phyloP scores from a whole-genome alignment of 2,888 invertebrate species.

The Pammene fasciana region DNA sequence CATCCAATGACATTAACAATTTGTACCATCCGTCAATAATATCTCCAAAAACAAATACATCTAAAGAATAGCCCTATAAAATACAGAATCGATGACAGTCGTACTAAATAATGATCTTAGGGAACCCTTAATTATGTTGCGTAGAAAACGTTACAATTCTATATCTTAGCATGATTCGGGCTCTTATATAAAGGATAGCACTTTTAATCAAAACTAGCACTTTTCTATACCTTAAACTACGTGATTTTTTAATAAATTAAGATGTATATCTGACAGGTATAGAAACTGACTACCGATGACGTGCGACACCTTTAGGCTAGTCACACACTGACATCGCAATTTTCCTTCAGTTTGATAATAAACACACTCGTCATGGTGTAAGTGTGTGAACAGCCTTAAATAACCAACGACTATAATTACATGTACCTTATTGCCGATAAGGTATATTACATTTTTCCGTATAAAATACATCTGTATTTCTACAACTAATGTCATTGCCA shows the following conservation, averaged over 20 bases:
- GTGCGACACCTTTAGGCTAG: conserved; percentile 2
- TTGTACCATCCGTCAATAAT: conserved; percentile 37
- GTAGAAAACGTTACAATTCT: conserved; percentile 32
- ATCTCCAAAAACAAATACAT: conserved; percentile 37
- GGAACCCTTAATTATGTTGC: conserved; percentile 34
- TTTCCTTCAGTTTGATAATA: not conserved
- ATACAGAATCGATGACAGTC: conserved; percentile 37
- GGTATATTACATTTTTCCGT: conserved; percentile 33
- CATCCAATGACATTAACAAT: conserved; percentile 40
- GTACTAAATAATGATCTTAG: conserved; percentile 34
- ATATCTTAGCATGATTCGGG: conserved; percentile 16
- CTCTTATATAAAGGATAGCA: conserved; percentile 15
- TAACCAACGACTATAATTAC: conserved; percentile 18
- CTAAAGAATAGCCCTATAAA: conserved; percentile 40
- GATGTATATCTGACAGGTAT: conserved; percentile 11
- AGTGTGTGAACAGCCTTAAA: conserved; percentile 1
- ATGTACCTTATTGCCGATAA: conserved; percentile 28
- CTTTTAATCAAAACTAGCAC: conserved; percentile 24
- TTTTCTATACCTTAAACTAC: conserved; percentile 14
- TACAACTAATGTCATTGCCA: conserved; percentile 12
- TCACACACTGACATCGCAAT: not conserved
- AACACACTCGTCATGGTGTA: not conserved
- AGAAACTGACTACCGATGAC: conserved; percentile 20
- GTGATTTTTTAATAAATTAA: not conserved
- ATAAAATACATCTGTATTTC: conserved; percentile 33